These are phyloP conservation scores for Chlorodrepanis virens DNA, from an alignment of 2,113 vertebrate species.

Conservation along the genomic window DNA sequence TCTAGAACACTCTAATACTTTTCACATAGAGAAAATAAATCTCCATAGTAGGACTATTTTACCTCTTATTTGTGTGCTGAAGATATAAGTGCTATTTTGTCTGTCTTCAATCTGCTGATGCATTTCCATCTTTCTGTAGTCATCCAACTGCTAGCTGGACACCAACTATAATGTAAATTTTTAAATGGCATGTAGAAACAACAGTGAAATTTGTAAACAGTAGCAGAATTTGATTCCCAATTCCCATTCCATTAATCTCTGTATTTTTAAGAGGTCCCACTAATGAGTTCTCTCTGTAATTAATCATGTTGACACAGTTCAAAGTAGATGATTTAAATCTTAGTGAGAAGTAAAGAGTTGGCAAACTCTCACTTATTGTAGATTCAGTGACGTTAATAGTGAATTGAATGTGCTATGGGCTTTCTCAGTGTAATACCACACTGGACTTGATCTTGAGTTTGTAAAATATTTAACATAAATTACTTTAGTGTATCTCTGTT, in stretches of 20 bases:
- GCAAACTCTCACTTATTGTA: background rate
- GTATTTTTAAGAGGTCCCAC: background rate
- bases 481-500: background rate
- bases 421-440: background rate
- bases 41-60: background rate
- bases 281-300: conserved; percentile 34
- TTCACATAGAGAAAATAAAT: background rate
- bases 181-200: background rate
- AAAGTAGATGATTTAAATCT: background rate
- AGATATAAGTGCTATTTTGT: background rate
- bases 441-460: background rate
- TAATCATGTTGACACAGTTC: background rate
- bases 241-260: background rate
- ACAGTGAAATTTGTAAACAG: background rate
- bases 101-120: background rate
- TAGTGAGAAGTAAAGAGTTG: background rate
- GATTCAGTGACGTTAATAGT: background rate
- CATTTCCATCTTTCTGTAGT: background rate
- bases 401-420: background rate
- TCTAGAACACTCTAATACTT: background rate
- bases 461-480: background rate
- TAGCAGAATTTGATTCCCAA: conserved; percentile 13
- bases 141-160: background rate
- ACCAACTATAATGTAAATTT: background rate
- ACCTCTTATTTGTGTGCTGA: background rate